A percentile compares a stretch with the other conserved stretches of the same genome.
phyloP scores from a whole-genome alignment of 2,888 invertebrate genomes.

The Meteorus colon region DNA sequence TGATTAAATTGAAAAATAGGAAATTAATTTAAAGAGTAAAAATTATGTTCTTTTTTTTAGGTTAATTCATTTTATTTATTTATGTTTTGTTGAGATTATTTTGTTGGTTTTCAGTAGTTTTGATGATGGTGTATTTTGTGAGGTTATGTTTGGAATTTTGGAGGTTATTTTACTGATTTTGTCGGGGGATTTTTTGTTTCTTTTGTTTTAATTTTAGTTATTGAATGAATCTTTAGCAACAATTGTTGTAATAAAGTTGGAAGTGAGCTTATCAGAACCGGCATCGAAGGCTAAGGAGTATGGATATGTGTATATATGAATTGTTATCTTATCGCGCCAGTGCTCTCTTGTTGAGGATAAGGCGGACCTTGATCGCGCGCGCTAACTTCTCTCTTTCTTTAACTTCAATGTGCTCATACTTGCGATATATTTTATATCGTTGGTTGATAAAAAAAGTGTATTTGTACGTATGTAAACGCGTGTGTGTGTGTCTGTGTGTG shows the following conservation, averaged over 20 bases:
- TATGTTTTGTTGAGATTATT: too few relatives aligned
- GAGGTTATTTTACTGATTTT: too few relatives aligned
- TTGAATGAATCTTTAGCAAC: neutral
- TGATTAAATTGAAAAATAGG: neutral
- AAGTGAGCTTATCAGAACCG: neutral
- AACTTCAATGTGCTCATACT: neutral
- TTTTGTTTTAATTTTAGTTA: neutral
- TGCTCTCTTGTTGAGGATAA: constrained; percentile 65
- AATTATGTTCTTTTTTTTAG: too few relatives aligned
- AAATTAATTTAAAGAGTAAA: too few relatives aligned
- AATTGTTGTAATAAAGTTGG: neutral
- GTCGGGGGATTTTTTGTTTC: neutral
- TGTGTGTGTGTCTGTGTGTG: too few relatives aligned
- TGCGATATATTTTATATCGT: too few relatives aligned
- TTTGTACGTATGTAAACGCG: too few relatives aligned
- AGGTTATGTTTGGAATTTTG: too few relatives aligned
- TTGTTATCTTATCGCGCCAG: constrained; percentile 67
- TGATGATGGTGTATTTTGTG: too few relatives aligned
- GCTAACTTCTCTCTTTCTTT: constrained; percentile 20
- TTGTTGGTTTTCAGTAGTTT: too few relatives aligned
- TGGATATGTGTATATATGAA: constrained; percentile 49
- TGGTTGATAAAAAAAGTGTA: too few relatives aligned
- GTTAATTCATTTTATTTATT: too few relatives aligned
- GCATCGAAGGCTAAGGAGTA: neutral
- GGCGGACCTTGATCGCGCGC: constrained; percentile 69